Percentiles rank a stretch among this genome's conserved stretches.
These are phyloP conservation scores for Tenthredo distinguenda DNA, from an alignment of 2,888 invertebrate genomes.

Conservation along the genomic window DNA sequence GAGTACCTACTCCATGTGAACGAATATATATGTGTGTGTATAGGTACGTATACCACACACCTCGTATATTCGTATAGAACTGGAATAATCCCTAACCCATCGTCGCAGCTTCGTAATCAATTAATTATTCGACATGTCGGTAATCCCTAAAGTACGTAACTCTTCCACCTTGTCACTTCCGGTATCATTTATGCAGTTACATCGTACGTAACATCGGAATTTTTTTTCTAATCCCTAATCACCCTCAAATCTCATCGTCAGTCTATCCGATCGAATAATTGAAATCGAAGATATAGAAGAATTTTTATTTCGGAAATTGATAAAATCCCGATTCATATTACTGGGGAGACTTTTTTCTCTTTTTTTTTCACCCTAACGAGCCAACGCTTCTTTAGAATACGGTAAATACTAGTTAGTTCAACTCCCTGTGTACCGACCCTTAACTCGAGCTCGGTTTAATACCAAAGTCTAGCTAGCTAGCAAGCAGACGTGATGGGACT, in stretches of 20 bases:
- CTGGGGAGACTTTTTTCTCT: neutral
- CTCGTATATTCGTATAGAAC: neutral
- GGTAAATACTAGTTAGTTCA: slow-evolving; percentile 47
- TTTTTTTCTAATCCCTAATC: neutral
- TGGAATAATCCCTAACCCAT: neutral
- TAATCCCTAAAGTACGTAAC: slow-evolving; percentile 3
- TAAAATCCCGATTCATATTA: neutral
- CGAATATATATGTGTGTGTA: neutral
- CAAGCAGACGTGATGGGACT: slow-evolving; percentile 46
- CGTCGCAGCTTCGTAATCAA: neutral
- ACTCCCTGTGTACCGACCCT: slow-evolving; percentile 35
- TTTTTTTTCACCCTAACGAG: neutral
- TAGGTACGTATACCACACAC: neutral
- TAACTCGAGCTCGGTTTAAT: slow-evolving; percentile 45
- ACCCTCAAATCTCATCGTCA: no score
- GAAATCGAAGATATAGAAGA: neutral
- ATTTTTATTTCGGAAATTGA: neutral
- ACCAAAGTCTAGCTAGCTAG: slow-evolving; percentile 42
- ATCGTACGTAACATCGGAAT: neutral
- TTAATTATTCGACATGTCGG: neutral
- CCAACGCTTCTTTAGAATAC: neutral
- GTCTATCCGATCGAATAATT: no score
- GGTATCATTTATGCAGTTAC: neutral
- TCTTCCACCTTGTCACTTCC: neutral
- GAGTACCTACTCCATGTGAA: neutral